Evolutionary conservation across 1,140 invertebrate species (phyloP), one percentile per base, ranked within the genome.

Genomic region (Lordiphosa clarofinis): DNA sequence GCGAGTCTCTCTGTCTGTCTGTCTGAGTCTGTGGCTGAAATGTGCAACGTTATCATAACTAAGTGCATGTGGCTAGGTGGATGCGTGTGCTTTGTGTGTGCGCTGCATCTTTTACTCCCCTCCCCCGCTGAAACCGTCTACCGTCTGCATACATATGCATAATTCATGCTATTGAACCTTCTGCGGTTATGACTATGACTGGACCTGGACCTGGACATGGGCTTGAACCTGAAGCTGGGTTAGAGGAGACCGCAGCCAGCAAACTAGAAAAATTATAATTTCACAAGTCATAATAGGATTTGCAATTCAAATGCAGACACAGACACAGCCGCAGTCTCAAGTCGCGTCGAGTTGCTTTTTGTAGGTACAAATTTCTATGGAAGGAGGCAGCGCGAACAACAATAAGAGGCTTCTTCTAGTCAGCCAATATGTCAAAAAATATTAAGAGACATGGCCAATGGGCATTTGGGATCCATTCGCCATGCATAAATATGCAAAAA

Each of bases 201-300:
- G 74, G 74, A 74, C 65, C 66, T 71, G 73, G 65, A 57, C 63
- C 63, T 81, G 67, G 56, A 58, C 65, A 58, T 54, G 21, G 46
- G 44, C 39, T 46, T 38, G 60, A 28, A 33, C 21, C 13, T 40
- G 64, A 68, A 63, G 58, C 60, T 72, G 68, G 62, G 60, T 58
- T 66, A 62, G 61, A 33, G 53, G 48, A 61, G 57, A 70, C 57
- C 52, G 48, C 67, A 52, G 66, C 42, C 66, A 56, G 76, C 76
- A 59, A 50, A 74, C 74, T 86, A 79, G 72, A 78, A 72, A 74
- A 87, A 72, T 86, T 78, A 76, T 79, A 87, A 87, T 87, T 87
- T 87, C 76, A 86, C 79, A 74, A 87, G 86, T 87, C 86, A 87
- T 86, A 87, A 87, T 82, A 86, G 75, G 75, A 87, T 87, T 87